Percentiles rank a stretch among this genome's conserved stretches.
Conservation (phyloP, 2,888 invertebrate species). For the Chirona hameri region DNA sequence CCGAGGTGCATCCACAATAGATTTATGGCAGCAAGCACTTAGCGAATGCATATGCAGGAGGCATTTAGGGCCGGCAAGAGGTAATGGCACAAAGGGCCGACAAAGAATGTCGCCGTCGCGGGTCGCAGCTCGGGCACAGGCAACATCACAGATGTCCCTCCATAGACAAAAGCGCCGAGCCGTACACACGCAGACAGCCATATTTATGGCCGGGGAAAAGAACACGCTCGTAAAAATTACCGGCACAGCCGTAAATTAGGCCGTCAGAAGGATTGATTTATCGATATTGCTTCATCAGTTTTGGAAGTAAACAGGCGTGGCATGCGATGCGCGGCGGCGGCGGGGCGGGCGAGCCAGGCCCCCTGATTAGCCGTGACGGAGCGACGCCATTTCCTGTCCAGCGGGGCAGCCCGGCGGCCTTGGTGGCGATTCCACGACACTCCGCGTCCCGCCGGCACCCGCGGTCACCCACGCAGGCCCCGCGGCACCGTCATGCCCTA, state of each 20-base stretch:
- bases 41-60: neutral
- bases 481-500: no score
- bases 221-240: slow-evolving; percentile 26
- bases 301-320: slow-evolving; percentile 9
- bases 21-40: neutral
- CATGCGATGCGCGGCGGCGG: neutral
- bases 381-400: neutral
- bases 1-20: neutral
- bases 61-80: neutral
- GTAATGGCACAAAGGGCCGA: neutral
- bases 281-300: slow-evolving; percentile 28
- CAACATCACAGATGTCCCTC: slow-evolving; percentile 12
- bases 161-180: slow-evolving; percentile 4
- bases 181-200: slow-evolving; percentile 9
- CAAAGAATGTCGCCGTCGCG: slow-evolving; percentile 11
- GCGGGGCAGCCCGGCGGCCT: neutral
- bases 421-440: neutral
- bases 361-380: neutral
- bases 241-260: slow-evolving; percentile 9
- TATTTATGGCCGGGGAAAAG: slow-evolving; percentile 22
- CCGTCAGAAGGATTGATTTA: slow-evolving; percentile 23
- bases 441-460: no score
- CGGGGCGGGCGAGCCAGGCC: neutral
- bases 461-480: no score
- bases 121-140: neutral